Conservation (phyloP, 2,113 vertebrate species). For the Megaceryle maxima region DNA sequence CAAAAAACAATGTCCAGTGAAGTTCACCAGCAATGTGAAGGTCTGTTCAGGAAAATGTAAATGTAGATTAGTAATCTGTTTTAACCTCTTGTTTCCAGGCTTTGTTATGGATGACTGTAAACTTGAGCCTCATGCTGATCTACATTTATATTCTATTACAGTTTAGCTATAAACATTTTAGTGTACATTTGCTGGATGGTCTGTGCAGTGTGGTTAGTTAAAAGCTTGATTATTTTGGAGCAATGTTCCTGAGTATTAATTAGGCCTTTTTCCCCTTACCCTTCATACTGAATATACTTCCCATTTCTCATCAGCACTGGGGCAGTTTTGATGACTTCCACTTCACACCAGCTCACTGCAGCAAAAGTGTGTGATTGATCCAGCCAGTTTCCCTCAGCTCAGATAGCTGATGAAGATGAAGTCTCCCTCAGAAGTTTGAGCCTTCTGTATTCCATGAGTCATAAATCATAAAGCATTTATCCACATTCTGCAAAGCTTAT, state of each 20-base stretch:
- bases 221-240: background rate
- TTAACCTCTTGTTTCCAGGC: background rate
- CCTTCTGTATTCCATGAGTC: background rate
- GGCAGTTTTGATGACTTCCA: background rate
- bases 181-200: background rate
- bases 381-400: background rate
- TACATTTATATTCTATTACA: background rate
- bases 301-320: background rate
- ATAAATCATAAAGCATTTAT: background rate
- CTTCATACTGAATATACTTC: background rate
- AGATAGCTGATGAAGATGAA: background rate
- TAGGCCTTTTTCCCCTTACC: rapidly evolving
- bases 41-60: background rate
- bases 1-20: background rate
- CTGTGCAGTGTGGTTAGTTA: rapidly evolving
- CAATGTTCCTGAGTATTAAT: background rate
- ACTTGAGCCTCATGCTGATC: background rate
- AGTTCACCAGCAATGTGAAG: background rate
- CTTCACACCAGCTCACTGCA: background rate
- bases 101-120: background rate
- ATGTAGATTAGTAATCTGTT: background rate
- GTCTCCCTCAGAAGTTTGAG: background rate
- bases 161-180: background rate
- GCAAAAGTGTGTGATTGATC: background rate
- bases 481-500: background rate